Percentiles rank a stretch among this genome's conserved stretches.
These are phyloP conservation scores for Lepilemur ruficaudatus DNA, from an alignment of 2,797 vertebrate genomes.

Conservation along the genomic window DNA sequence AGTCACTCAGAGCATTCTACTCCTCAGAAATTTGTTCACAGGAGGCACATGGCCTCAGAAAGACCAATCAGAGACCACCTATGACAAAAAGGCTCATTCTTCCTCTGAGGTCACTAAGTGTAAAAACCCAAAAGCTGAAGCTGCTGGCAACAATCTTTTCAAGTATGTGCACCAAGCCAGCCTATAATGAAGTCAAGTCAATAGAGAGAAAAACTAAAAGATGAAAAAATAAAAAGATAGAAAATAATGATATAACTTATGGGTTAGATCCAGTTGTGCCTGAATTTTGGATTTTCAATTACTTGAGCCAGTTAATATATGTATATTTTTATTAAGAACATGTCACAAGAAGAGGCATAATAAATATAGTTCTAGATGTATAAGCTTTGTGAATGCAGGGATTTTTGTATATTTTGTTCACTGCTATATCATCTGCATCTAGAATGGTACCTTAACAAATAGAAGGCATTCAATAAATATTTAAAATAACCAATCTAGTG, in stretches of 20 bases:
- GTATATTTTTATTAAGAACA: neutral
- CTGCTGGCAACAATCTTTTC: neutral
- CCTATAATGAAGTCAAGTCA: neutral
- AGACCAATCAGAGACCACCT: neutral
- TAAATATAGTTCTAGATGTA: neutral
- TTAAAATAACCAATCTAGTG: neutral
- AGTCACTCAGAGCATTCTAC: neutral
- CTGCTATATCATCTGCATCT: neutral
- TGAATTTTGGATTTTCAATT: conserved; percentile 1
- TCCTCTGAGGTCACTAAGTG: neutral
- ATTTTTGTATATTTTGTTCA: neutral
- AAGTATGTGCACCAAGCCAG: neutral
- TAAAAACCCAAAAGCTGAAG: neutral
- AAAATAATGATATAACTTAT: neutral
- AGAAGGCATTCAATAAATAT: conserved; percentile 13
- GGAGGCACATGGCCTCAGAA: neutral
- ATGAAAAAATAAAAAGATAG: neutral
- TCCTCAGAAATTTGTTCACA: neutral
- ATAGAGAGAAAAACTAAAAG: neutral
- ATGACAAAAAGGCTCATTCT: neutral
- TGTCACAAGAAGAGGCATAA: neutral
- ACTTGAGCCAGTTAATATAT: neutral
- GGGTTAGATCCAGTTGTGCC: neutral
- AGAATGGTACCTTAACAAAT: neutral
- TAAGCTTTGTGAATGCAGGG: neutral